Evolutionary conservation across 2,797 vertebrate species (phyloP), one percentile per base, ranked within the genome.

Genomic region (Danio albolineatus): DNA sequence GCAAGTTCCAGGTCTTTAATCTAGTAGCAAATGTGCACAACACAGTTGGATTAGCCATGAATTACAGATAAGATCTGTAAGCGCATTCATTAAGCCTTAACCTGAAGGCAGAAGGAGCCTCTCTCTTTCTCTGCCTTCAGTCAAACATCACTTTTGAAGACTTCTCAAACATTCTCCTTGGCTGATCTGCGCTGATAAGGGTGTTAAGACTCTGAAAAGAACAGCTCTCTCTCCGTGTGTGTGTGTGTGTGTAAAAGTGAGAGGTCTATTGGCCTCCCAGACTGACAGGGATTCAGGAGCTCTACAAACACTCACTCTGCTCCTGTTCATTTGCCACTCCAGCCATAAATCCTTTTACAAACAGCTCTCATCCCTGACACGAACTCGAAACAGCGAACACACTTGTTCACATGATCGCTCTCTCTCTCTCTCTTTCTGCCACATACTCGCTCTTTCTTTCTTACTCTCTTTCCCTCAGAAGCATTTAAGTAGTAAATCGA

Each of bases 271-370:
- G 76, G 80, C 57, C 78, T 67, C 76, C 70, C 46, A 82, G 70
- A 78, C 73, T 83, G 66, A 82, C 44, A 36, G 46, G 49, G 78
- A 81, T 82, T 81, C 81, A 49, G 75, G 51, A 84, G 73, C 85
- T 86, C 78, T 66, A 79, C 81, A 86, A 85, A 85, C 81, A 86
- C 83, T 86, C 80, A 72, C 54, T 81, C 78, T 81, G 62, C 83
- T 81, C 85, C 73, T 84, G 85, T 83, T 86, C 85, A 83, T 84
- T 82, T 82, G 72, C 75, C 81, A 81, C 83, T 84, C 83, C 80
- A 78, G 62, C 81, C 59, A 73, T 84, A 85, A 86, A 84, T 86
- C 85, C 79, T 75, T 84, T 83, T 74, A 81, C 83, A 86, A 86
- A 86, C 85, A 86, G 78, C 70, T 72, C 76, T 86, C 69, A 81